Percentiles rank a stretch among this genome's conserved stretches.
Conservation (phyloP, 1,140 invertebrate genomes). For the Ditylenchus dipsaci region DNA sequence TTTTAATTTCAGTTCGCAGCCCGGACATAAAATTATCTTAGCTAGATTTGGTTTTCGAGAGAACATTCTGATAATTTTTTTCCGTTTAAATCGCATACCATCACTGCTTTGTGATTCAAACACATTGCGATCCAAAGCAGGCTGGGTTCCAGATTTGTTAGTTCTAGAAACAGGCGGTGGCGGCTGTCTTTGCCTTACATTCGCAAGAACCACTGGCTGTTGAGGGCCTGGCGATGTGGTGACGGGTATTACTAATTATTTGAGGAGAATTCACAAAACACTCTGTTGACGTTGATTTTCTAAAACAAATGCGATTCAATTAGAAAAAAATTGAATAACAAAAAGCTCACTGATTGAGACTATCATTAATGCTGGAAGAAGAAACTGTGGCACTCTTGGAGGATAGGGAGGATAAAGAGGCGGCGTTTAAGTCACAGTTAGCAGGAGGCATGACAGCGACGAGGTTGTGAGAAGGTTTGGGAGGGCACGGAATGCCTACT, state of each 20-base stretch:
- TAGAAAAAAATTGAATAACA: background rate
- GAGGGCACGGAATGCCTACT: slow-evolving; percentile 41
- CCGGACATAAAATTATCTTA: too few relatives aligned
- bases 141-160: background rate
- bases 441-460: slow-evolving; percentile 18
- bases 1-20: too few relatives aligned
- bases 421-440: background rate
- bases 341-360: background rate
- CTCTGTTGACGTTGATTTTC: slow-evolving; percentile 7
- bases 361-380: slow-evolving; percentile 25
- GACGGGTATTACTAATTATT: background rate
- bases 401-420: slow-evolving; percentile 12
- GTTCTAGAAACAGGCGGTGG: background rate
- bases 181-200: background rate
- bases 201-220: background rate
- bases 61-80: background rate
- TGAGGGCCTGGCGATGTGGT: background rate
- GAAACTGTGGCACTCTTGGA: slow-evolving; percentile 2
- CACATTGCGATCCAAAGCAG: background rate
- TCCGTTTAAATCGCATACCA: background rate
- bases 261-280: background rate
- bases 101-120: background rate
- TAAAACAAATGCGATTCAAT: background rate
- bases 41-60: too few relatives aligned
- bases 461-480: slow-evolving; percentile 42